Evolutionary conservation across 2,888 invertebrate genomes (phyloP).

Genomic region (Chrysodeixis includens): DNA sequence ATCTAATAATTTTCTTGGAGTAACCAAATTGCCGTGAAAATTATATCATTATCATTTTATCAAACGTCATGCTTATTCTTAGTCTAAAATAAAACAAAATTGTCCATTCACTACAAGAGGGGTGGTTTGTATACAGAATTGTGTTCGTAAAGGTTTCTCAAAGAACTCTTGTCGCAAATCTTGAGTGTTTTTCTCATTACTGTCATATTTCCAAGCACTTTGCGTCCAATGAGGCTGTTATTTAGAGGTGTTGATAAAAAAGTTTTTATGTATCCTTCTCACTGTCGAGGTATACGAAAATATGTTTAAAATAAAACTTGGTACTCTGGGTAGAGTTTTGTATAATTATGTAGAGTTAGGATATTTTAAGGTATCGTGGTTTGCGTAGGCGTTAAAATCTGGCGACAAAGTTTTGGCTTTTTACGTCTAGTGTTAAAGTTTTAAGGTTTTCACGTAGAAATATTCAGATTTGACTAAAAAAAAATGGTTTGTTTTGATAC

Average conservation of each 20-base stretch:
- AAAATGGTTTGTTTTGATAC: too few relatives aligned
- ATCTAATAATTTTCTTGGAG: too few relatives aligned
- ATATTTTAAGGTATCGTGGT: too few relatives aligned
- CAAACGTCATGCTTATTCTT: neutral
- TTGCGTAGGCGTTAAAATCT: too few relatives aligned
- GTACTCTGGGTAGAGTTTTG: neutral
- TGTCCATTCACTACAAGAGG: neutral
- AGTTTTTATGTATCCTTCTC: neutral
- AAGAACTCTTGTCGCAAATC: neutral
- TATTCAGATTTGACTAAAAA: too few relatives aligned
- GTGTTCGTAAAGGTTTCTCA: neutral
- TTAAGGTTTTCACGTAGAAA: too few relatives aligned
- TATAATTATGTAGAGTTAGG: neutral
- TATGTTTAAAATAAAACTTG: neutral
- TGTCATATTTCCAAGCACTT: neutral
- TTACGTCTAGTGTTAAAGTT: too few relatives aligned
- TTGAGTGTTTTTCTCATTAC: neutral
- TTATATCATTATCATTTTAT: too few relatives aligned
- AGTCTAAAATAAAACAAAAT: neutral
- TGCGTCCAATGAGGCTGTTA: neutral
- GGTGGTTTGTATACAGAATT: neutral
- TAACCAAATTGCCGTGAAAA: too few relatives aligned
- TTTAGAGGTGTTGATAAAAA: neutral
- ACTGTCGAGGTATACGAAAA: neutral
- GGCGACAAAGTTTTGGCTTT: too few relatives aligned